Evolutionary conservation across 2,797 vertebrate genomes (phyloP), one percentile per base, ranked within the genome.

Genomic region (Tiaroga cobitis): DNA sequence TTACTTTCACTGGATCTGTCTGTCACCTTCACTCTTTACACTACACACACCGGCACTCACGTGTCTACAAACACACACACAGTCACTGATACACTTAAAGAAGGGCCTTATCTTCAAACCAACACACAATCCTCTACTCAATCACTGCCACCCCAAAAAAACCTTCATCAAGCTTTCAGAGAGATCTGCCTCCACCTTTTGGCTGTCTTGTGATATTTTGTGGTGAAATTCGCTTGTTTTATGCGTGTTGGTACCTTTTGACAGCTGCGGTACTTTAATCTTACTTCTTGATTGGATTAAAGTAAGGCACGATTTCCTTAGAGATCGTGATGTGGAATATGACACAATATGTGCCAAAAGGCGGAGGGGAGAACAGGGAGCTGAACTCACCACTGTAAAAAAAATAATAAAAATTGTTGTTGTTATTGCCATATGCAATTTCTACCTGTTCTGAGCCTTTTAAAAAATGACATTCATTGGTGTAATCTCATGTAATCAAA

Each of bases 1-100:
- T 89, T 93, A 90, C 73, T 68, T 94, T 92, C 87, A 3, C 87
- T 88, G 89, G 89, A 88, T 87, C 88, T 91, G 92, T 72, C 94
- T 93, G 90, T 93, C 91, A 92, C 65, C 84, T 80, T 87, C 82
- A 83, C 83, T 85, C 68, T 79, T 34, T 74, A 82, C 51, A 78
- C 69, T 59, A 24, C 73, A 79, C 63, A 79, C 80, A 85, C n/a
- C 84, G 32, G 70, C 67, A 80, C 76, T 81, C 81, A 84, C 41
- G 61, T 19, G 21, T 41, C 80, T 37, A 74, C 29, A 72, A 49
- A 83, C 80, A 80, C 73, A 63, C 26, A 72, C 75, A 70, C 37
- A 13, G 11, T 73, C 32, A 81, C 70, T 56, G 11, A 76, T 68
- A 29, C 51, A 75, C 56, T 83, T 61, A 29, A 76, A 49, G 46